Percentiles rank a stretch among this genome's conserved stretches.
Conservation (phyloP, 2,888 invertebrate genomes). For the Eulithis prunata region DNA sequence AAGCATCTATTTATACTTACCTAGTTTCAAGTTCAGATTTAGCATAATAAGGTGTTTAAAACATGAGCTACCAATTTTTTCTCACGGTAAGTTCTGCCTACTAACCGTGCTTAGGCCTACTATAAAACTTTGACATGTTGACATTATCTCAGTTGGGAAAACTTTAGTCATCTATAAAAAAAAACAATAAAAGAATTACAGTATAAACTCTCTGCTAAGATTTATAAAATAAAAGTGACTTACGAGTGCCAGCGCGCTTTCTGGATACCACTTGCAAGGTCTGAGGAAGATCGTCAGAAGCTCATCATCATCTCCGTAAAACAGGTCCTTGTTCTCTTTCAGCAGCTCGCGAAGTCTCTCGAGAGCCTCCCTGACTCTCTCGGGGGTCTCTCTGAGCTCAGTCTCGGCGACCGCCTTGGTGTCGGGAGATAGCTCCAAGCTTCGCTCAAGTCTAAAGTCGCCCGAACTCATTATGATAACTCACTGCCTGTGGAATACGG, state of each 20-base stretch:
- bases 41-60: slow-evolving; percentile 1
- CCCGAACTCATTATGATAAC: slow-evolving; percentile 64
- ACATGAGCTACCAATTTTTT: background rate
- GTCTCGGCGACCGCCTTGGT: slow-evolving; percentile 84
- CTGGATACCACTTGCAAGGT: slow-evolving; percentile 92
- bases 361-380: slow-evolving; percentile 85
- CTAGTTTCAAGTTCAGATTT: slow-evolving; percentile 10
- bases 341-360: slow-evolving; percentile 86
- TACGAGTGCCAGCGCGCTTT: slow-evolving; percentile 91
- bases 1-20: slow-evolving; percentile 10
- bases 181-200: background rate
- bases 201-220: too few species aligned
- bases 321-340: slow-evolving; percentile 87
- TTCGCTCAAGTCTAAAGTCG: slow-evolving; percentile 85
- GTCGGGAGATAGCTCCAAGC: slow-evolving; percentile 84
- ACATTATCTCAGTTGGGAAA: background rate
- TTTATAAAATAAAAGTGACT: slow-evolving; percentile 58
- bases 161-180: background rate
- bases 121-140: background rate
- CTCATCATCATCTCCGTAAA: slow-evolving; percentile 90
- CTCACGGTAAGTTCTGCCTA: background rate
- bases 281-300: slow-evolving; percentile 91
- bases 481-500: slow-evolving; percentile 47
- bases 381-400: slow-evolving; percentile 89
- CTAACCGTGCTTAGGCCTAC: background rate